Evolutionary conservation across 2,888 invertebrate genomes (phyloP), one percentile per base, ranked within the genome.

Genomic region (Buathra laborator): DNA sequence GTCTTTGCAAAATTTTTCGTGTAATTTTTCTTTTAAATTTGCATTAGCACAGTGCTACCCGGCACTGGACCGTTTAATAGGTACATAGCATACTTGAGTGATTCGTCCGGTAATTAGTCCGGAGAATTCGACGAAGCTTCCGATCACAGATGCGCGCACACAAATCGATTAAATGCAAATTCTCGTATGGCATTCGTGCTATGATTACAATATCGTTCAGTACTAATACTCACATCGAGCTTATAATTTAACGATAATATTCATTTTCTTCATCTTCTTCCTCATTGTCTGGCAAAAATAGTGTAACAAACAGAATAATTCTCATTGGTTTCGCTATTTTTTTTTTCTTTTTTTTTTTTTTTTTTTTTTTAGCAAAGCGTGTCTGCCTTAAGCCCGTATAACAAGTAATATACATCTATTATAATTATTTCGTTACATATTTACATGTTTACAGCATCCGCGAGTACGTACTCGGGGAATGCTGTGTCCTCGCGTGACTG

Each of bases 381-480:
- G 68, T 37, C 32, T 37, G 53, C 74, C 68, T 81, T 43, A 81
- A 81, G 84, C 84, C n/a, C 29, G 43, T 59, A 37, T 81, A 81
- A 84, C 84, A 59, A 75, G 59, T 77, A 72, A 74, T 81, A 68
- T 72, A 81, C n/a, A 68, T 78, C 56, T 56, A 70, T 75, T 85
- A 67, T 24, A 72, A 29, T 78, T 67, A 37, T 75, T 64, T 76
- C 43, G 56, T 70, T 70, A 81, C 53, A 72, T 86, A 86, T 86
- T 83, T 86, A 86, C 86, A 86, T 86, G 83, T 86, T 81, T 86
- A 86, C 86, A 86, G 78, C 71, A 59, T 53, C 70, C 46, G 56
- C 74, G 75, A 85, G 83, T 80, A 78, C 67, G 83, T 77, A 78
- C 67, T 51, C 59, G n/a, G 48, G 78, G 74, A 81, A 77, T 68